Base-by-base conservation (phyloP, 2,888 invertebrate genomes). In the Chelonus formosanus region DNA sequence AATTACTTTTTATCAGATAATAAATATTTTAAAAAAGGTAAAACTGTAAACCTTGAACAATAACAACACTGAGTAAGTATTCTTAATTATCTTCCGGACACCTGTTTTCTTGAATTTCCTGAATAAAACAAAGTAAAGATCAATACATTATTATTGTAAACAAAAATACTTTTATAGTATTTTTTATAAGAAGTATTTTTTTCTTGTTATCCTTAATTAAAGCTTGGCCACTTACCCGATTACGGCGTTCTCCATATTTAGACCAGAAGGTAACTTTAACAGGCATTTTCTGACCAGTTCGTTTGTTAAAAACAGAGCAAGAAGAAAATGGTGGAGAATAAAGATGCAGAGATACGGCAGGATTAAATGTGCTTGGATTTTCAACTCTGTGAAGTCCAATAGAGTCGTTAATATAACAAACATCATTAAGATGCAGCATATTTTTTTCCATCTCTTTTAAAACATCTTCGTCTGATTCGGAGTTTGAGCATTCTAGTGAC, bases 331-430 rank as follows among this genome's bases (percentile, higher is more conserved):
- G 97, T 0, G 97, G 99, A 73, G 94, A 94, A 85, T 99, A 99
- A 3, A 99, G 88, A 82, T 99, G 99, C 35, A 99, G 86, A 4
- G 96, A 96, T 0, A 98, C 93, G 0, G 97, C 93, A 0, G 91
- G 89, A 78, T 97, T 94, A 0, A 92, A 90, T 80, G 96, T 92
- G 6, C 95, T 96, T 0, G 93, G 89, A 83, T 99, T 99, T 86
- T 97, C 97, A 74, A 99, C 95, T 0, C 98, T 90, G 83, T 99
- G 98, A 8, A 99, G 88, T 0, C 98, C 99, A 73, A 98, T 85
- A 0, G 93, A 91, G 85, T 99, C 98, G 85, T 96, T 97, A 52
- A 99, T 99, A 84, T 99, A 99, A 78, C 95, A 92, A 36, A 97
- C 95, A 67, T 91, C 91, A 78, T 98, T 91, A 0, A 89, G 79